Base-by-base conservation (phyloP, 2,888 invertebrate species). In the Dorcus hopei region DNA sequence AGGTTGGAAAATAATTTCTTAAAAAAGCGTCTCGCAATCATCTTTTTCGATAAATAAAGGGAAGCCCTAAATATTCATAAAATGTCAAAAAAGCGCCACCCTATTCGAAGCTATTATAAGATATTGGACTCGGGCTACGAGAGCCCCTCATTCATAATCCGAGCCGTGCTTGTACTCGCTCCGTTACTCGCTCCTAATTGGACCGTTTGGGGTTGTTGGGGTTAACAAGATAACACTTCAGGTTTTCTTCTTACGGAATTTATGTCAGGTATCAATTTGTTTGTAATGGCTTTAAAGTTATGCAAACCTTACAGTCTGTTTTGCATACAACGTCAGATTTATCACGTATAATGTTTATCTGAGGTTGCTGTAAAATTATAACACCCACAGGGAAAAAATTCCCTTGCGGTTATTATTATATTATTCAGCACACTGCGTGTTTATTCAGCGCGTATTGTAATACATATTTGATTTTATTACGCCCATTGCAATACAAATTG, bases 151-250 rank as follows among this genome's bases (percentile, higher is more conserved):
- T 69, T 71, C 69, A 69, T 71, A 72, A 68, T 69, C 68, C 65
- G 26, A 66, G 63, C 65, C 64, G 58, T 62, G 64, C 62, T 66
- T 66, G 67, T 67, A 68, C 67, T 55, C 69, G 69, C 67, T 70
- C 70, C 70, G 70, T 39, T 71, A 70, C 70, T 70, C 66, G 64
- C 66, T 59, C 69, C 71, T 73, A 73, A 73, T 73, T 73, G 73
- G 72, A 65, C 71, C 68, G 68, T 72, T 70, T 70, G 70, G 70
- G 68, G 69, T 64, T 69, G 68, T 68, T 69, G 68, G 61, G 70
- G 69, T 71, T 72, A 72, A 71, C 71, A 70, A 72, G 70, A 71
- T 72, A 71, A 72, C 71, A 70, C 70, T 72, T 65, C 61, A 67
- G 65, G 64, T 69, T 70, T 70, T 66, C 62, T 64, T 41, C n/a